Conservation (phyloP, 2,888 invertebrate genomes). For the Stenurella melanura region DNA sequence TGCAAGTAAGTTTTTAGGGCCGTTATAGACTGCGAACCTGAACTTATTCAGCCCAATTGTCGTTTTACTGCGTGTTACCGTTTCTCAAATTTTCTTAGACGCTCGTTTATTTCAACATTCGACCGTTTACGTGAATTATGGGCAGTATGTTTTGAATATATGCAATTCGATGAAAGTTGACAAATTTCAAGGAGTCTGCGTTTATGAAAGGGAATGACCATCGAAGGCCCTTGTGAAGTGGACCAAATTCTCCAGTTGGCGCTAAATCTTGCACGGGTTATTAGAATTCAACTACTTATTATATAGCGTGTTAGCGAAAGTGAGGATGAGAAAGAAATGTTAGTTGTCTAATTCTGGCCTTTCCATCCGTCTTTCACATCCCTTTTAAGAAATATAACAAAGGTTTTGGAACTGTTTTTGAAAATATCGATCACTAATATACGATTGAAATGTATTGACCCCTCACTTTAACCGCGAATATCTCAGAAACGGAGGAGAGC, state of each 20-base stretch:
- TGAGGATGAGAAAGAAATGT: no score
- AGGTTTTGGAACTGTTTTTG: no score
- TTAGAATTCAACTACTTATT: neutral
- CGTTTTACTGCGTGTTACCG: slow-evolving; percentile 63
- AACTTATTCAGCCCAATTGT: slow-evolving; percentile 61
- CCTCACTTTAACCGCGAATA: no score
- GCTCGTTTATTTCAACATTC: slow-evolving; percentile 54
- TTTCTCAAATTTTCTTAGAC: slow-evolving; percentile 61
- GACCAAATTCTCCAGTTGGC: slow-evolving; percentile 47
- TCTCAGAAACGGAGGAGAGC: no score
- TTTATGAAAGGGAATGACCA: slow-evolving; percentile 26
- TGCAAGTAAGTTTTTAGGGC: slow-evolving; percentile 24
- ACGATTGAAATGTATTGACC: no score
- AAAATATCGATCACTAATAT: no score
- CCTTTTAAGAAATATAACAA: no score
- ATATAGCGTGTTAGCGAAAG: no score
- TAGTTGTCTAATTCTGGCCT: no score
- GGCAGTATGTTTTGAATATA: slow-evolving; percentile 59
- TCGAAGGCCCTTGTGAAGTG: slow-evolving; percentile 21
- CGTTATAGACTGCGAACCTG: slow-evolving; percentile 37
- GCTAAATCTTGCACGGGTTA: slow-evolving; percentile 17
- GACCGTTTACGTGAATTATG: slow-evolving; percentile 65
- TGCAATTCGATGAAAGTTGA: slow-evolving; percentile 59
- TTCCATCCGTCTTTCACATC: no score
- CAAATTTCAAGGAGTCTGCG: slow-evolving; percentile 59